Percentiles rank a stretch among this genome's conserved stretches.
phyloP scores from a whole-genome alignment of 2,113 vertebrate species.

The Ciconia stormi region DNA sequence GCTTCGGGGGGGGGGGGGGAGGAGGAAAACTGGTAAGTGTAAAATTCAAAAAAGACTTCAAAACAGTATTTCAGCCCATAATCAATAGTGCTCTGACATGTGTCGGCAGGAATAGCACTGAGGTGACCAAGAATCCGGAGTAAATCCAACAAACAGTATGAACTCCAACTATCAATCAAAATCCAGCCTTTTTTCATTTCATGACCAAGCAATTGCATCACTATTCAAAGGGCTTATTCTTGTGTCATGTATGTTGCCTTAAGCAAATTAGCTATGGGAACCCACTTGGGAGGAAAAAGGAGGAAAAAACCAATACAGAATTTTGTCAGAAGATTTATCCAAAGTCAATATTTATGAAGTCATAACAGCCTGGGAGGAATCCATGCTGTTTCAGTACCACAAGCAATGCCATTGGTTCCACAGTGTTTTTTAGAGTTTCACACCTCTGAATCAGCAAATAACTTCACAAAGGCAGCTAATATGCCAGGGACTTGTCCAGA shows the following conservation, averaged over 20 bases:
- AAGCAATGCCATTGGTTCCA: slow-evolving; percentile 51
- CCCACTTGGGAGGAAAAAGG: slow-evolving; percentile 7
- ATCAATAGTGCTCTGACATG: background rate
- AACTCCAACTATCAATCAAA: background rate
- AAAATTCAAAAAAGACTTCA: background rate
- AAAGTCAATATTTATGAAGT: slow-evolving; percentile 64
- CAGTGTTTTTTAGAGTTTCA: background rate
- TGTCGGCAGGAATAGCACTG: slow-evolving; percentile 5
- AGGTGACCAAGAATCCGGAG: background rate
- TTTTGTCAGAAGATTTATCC: slow-evolving; percentile 52
- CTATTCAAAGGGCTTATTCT: slow-evolving; percentile 39
- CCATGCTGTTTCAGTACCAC: slow-evolving; percentile 39
- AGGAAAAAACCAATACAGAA: background rate
- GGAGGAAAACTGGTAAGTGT: background rate
- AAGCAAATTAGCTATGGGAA: slow-evolving; percentile 35
- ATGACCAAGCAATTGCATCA: slow-evolving; percentile 13
- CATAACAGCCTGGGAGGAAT: background rate
- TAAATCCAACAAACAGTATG: slow-evolving; percentile 12
- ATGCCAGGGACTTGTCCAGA: background rate
- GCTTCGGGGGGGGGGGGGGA: too few species aligned
- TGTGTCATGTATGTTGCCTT: slow-evolving; percentile 21
- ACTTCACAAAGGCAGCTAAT: slow-evolving; percentile 6
- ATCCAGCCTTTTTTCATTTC: slow-evolving; percentile 5
- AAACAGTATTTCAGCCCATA: background rate
- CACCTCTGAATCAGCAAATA: slow-evolving; percentile 61